Percentiles rank a stretch among this genome's conserved stretches.
These are phyloP conservation scores for Leptopilina boulardi DNA, from an alignment of 1,140 invertebrate species.

Conservation along the genomic window DNA sequence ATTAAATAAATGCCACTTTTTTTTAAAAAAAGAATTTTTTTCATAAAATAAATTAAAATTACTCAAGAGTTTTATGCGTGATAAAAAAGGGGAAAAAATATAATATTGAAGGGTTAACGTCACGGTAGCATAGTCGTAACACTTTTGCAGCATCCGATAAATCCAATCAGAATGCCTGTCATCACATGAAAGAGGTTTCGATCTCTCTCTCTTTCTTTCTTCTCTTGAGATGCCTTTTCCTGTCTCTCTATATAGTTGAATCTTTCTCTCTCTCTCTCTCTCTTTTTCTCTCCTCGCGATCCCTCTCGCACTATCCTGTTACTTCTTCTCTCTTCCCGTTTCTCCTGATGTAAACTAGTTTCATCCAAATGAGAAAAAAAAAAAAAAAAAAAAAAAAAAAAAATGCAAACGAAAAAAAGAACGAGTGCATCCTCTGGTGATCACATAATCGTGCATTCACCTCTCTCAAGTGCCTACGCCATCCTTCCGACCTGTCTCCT, in stretches of 20 bases:
- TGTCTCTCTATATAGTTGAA: conserved; percentile 25
- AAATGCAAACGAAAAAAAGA: conserved; percentile 62
- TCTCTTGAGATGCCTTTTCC: conserved; percentile 49
- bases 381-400: conserved; percentile 65
- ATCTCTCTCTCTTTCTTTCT: conserved; percentile 30
- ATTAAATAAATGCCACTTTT: too few species aligned
- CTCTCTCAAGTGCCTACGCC: conserved; percentile 45
- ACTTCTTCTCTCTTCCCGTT: conserved; percentile 47
- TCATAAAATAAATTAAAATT: neutral
- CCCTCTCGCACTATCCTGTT: conserved; percentile 34
- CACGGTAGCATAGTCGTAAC: neutral
- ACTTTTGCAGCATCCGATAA: conserved; percentile 12
- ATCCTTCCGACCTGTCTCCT: conserved; percentile 26
- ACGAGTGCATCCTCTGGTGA: conserved; percentile 69
- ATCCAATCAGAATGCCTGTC: conserved; percentile 26
- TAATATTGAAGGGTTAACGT: neutral
- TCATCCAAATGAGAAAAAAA: conserved; percentile 44
- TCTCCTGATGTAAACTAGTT: conserved; percentile 40
- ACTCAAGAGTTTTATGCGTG: neutral
- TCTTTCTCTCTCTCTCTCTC: conserved; percentile 36
- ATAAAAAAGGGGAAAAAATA: neutral
- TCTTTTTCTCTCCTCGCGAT: conserved; percentile 42
- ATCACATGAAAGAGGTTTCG: conserved; percentile 9
- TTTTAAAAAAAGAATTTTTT: neutral
- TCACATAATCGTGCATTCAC: conserved; percentile 75